phyloP scores from a whole-genome alignment of 2,797 vertebrate genomes.

The Squalus acanthias region DNA sequence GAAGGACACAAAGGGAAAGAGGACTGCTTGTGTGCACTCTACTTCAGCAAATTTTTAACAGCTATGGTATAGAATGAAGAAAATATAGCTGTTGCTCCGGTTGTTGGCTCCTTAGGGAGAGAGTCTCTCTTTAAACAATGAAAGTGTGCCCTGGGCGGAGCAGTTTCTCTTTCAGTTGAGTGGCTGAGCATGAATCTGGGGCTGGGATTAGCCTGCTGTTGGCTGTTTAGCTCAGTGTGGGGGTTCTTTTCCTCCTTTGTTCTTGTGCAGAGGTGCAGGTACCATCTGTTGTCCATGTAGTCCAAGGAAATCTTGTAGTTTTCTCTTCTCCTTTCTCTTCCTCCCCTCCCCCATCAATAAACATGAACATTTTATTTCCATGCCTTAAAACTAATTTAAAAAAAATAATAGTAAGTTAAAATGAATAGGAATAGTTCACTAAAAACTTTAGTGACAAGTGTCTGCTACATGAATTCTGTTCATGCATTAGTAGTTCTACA shows the following conservation, averaged over 20 bases:
- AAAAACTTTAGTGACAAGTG: neutral
- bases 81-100: neutral
- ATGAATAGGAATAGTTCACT: neutral
- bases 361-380: neutral
- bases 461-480: neutral
- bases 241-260: neutral
- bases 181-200: conserved; percentile 30
- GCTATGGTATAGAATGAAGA: neutral
- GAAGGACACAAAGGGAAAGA: neutral
- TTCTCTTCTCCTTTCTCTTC: neutral
- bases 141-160: conserved; percentile 38
- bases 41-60: neutral
- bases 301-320: neutral
- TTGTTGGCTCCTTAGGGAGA: neutral
- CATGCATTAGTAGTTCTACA: neutral
- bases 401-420: neutral
- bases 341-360: neutral
- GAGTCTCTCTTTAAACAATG: neutral
- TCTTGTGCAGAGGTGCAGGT: conserved; percentile 41
- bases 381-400: neutral
- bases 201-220: conserved; percentile 41
- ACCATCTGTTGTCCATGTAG: conserved; percentile 35
- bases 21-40: neutral
- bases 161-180: conserved; percentile 34
- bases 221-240: neutral